Conservation (phyloP, 2,888 invertebrate genomes). For the Plusia festucae region DNA sequence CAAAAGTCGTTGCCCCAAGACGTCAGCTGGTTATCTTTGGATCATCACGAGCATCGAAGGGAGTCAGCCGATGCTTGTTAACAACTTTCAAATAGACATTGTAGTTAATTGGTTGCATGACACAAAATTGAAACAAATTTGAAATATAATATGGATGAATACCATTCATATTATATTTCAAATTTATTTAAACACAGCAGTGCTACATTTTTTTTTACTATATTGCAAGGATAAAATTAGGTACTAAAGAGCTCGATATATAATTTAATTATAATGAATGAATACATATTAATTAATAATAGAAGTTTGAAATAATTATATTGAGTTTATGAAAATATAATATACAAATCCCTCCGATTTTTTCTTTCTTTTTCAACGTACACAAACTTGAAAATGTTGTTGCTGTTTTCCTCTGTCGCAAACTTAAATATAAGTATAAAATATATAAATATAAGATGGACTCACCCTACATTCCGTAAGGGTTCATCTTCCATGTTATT, state of each 20-base stretch:
- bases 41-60: conserved; percentile 20
- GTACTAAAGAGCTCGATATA: no score
- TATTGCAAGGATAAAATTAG: no score
- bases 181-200: no score
- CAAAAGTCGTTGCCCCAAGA: conserved; percentile 19
- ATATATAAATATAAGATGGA: conserved; percentile 16
- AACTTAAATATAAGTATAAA: background rate
- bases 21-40: conserved; percentile 45
- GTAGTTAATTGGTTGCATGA: conserved; percentile 7
- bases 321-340: no score
- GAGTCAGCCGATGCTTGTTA: background rate
- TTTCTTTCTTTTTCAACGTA: background rate
- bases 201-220: no score
- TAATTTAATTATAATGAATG: no score
- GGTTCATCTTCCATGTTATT: conserved; percentile 24
- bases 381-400: background rate
- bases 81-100: conserved; percentile 1
- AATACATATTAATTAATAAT: no score
- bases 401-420: background rate
- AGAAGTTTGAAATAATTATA: no score
- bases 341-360: no score
- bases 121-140: background rate
- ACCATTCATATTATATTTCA: no score
- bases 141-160: no score
- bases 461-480: conserved; percentile 33